phyloP scores from a whole-genome alignment of 2,797 vertebrate species.

The Macropodus opercularis region DNA sequence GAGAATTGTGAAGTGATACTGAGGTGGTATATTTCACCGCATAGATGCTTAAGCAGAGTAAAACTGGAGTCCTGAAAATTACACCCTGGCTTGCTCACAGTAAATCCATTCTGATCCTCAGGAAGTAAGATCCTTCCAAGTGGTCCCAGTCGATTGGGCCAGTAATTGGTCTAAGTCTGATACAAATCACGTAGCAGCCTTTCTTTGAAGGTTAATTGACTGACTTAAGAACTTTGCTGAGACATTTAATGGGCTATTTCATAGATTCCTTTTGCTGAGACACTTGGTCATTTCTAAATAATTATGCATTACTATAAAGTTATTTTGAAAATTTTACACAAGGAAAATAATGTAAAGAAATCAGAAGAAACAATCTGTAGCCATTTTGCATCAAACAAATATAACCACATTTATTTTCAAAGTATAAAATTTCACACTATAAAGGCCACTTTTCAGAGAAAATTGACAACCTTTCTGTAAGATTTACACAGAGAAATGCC shows the following conservation, averaged over 20 bases:
- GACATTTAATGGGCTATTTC: slow-evolving; percentile 20
- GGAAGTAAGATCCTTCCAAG: slow-evolving; percentile 39
- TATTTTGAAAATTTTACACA: neutral
- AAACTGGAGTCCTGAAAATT: slow-evolving; percentile 37
- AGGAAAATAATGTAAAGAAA: no score
- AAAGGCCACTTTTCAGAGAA: slow-evolving; percentile 89
- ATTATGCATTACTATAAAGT: slow-evolving; percentile 6
- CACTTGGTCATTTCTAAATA: neutral
- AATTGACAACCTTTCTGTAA: slow-evolving; percentile 79
- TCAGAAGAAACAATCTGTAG: slow-evolving; percentile 48
- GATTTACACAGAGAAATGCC: slow-evolving; percentile 81
- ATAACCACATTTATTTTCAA: slow-evolving; percentile 89
- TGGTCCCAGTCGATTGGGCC: slow-evolving; percentile 18
- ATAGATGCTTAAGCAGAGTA: slow-evolving; percentile 18
- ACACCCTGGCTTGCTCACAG: slow-evolving; percentile 45
- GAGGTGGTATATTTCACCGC: slow-evolving; percentile 14
- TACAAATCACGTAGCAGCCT: slow-evolving; percentile 46
- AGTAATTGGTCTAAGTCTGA: slow-evolving; percentile 53
- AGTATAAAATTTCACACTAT: slow-evolving; percentile 90
- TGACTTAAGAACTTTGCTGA: slow-evolving; percentile 24
- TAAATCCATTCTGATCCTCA: slow-evolving; percentile 46
- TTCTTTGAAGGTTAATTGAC: slow-evolving; percentile 49
- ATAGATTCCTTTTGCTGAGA: slow-evolving; percentile 25
- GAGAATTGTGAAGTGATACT: slow-evolving; percentile 61
- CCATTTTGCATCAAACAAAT: slow-evolving; percentile 82